phyloP scores from a whole-genome alignment of 2,797 vertebrate genomes.

The Neosalanx taihuensis region DNA sequence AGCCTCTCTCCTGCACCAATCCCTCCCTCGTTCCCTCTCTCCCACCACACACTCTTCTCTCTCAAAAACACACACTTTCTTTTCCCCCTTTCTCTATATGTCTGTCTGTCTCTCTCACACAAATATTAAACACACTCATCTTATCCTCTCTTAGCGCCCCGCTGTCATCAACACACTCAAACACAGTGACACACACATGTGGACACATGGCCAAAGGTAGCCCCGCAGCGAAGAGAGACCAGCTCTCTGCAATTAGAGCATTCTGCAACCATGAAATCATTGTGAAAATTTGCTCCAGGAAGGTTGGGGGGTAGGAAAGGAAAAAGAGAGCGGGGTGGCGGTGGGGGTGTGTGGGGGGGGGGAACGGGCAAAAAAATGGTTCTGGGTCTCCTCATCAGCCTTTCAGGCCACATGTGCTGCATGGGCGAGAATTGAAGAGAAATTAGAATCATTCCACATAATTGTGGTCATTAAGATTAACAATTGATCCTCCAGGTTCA shows the following conservation, averaged over 20 bases:
- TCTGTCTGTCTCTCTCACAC: neutral
- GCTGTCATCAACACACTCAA: conserved; percentile 15
- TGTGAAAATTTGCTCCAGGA: conserved; percentile 74
- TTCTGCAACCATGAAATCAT: conserved; percentile 78
- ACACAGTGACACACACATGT: conserved; percentile 49
- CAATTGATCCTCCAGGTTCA: conserved; percentile 71
- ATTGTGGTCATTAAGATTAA: conserved; percentile 73
- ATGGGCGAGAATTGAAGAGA: conserved; percentile 50
- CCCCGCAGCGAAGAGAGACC: conserved; percentile 68
- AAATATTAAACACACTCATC: conserved; percentile 14
- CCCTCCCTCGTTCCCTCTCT: too few relatives aligned
- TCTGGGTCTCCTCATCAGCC: conserved; percentile 69
- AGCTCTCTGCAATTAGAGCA: conserved; percentile 74
- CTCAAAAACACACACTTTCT: neutral
- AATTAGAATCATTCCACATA: conserved; percentile 63
- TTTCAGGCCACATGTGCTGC: conserved; percentile 61
- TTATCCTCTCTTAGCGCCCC: neutral
- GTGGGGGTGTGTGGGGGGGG: conserved; percentile 11
- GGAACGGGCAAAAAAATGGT: conserved; percentile 48
- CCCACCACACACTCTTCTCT: too few relatives aligned
- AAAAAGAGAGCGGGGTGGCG: conserved; percentile 37
- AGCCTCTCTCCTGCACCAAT: conserved; percentile 49
- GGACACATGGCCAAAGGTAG: conserved; percentile 51
- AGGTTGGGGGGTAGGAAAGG: conserved; percentile 60
- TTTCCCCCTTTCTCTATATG: neutral